A percentile compares a stretch with the other conserved stretches of the same genome.
phyloP scores from a whole-genome alignment of 1,140 invertebrate species.

The Sarcophaga peregrina region DNA sequence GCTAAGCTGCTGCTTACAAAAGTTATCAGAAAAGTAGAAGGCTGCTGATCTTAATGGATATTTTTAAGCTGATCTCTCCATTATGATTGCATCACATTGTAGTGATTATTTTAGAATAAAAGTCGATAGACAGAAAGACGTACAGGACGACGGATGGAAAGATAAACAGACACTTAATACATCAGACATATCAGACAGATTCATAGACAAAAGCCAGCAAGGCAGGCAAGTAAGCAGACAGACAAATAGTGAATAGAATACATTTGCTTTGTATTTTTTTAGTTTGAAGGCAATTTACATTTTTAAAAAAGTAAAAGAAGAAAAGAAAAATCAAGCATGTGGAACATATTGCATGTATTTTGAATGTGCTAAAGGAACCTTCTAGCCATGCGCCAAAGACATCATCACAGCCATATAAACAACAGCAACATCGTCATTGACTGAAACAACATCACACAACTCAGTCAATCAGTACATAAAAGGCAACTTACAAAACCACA shows the following conservation, averaged over 20 bases:
- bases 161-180: background rate
- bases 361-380: background rate
- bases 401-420: no score
- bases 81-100: no score
- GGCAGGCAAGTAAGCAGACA: no score
- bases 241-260: no score
- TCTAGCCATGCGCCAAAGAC: conserved; percentile 23
- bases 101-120: background rate
- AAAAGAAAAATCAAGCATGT: no score
- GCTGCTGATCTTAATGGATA: no score
- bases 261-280: no score
- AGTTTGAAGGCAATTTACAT: conserved; percentile 1
- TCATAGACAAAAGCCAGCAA: background rate
- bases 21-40: no score
- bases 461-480: conserved; percentile 39
- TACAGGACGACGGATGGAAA: background rate
- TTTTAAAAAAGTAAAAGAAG: background rate
- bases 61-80: no score
- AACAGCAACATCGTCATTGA: background rate
- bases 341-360: no score
- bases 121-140: background rate
- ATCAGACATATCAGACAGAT: background rate
- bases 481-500: conserved; percentile 30
- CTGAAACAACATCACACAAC: conserved; percentile 5
- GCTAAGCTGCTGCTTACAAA: no score